Percentiles rank a stretch among this genome's conserved stretches.
Evolutionary conservation across 1,140 invertebrate species (phyloP).

Genomic region (Conopomorpha cramerella): DNA sequence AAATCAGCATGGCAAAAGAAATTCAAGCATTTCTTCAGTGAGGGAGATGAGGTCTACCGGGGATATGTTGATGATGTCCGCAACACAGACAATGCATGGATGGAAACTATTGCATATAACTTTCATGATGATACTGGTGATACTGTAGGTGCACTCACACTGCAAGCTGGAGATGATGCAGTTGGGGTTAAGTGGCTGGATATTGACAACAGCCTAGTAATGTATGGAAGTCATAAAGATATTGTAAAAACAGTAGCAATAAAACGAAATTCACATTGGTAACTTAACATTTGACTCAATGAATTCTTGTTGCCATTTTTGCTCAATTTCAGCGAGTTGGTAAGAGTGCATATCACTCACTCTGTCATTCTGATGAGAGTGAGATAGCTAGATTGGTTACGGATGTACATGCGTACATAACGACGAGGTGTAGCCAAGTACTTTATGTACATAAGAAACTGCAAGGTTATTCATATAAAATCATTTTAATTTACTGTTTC

Average conservation of each 20-base stretch:
- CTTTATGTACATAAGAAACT: too few species aligned
- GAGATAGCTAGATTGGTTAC: too few species aligned
- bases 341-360: too few species aligned
- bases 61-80: constrained; percentile 96
- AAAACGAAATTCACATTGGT: constrained; percentile 30
- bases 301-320: too few species aligned
- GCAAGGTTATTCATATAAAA: too few species aligned
- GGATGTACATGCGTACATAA: too few species aligned
- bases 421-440: too few species aligned
- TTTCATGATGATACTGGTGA: constrained; percentile 84
- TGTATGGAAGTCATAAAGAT: constrained; percentile 85
- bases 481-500: too few species aligned
- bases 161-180: constrained; percentile 92
- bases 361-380: too few species aligned
- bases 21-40: constrained; percentile 74
- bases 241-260: constrained; percentile 60
- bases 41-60: constrained; percentile 76
- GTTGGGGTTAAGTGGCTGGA: constrained; percentile 86
- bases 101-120: constrained; percentile 91
- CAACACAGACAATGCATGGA: constrained; percentile 98
- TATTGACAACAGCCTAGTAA: constrained; percentile 66
- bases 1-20: constrained; percentile 55
- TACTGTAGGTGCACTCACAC: constrained; percentile 65
- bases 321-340: too few species aligned
- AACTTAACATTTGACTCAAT: too few species aligned